These are phyloP conservation scores for Oryzias melastigma DNA, from an alignment of 2,113 vertebrate genomes.

Conservation along the genomic window DNA sequence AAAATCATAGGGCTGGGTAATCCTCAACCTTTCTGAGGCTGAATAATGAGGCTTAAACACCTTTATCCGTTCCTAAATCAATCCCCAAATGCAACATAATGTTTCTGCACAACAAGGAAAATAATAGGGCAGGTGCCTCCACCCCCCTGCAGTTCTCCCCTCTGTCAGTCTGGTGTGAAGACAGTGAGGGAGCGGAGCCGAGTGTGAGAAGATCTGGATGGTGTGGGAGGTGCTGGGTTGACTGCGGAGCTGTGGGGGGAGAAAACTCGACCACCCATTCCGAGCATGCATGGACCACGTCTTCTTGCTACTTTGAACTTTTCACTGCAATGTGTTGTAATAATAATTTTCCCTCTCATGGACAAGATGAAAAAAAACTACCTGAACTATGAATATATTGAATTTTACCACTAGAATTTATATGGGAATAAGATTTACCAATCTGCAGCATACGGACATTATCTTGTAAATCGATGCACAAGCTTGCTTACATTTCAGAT, in stretches of 20 bases:
- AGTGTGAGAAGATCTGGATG: constrained; percentile 65
- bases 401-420: constrained; percentile 3
- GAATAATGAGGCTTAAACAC: neutral
- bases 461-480: constrained; percentile 43
- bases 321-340: constrained; percentile 37
- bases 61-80: constrained; percentile 11
- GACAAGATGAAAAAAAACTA: constrained; percentile 1
- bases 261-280: constrained; percentile 47
- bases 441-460: constrained; percentile 7
- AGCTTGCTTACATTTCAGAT: constrained; percentile 7
- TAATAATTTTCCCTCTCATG: constrained; percentile 32
- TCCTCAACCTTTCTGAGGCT: neutral
- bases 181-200: constrained; percentile 46
- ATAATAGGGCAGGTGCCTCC: constrained; percentile 43
- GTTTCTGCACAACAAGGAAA: constrained; percentile 16
- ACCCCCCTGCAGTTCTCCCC: constrained; percentile 17
- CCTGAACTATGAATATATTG: neutral
- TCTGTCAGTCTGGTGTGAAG: constrained; percentile 47
- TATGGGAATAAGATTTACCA: constrained; percentile 6
- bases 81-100: constrained; percentile 25
- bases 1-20: neutral
- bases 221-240: constrained; percentile 72
- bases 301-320: constrained; percentile 58
- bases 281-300: constrained; percentile 49
- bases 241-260: constrained; percentile 62